Percentiles rank a stretch among this genome's conserved stretches.
These are phyloP conservation scores for Petromus typicus DNA, from an alignment of 2,113 vertebrate species.

Conservation along the genomic window DNA sequence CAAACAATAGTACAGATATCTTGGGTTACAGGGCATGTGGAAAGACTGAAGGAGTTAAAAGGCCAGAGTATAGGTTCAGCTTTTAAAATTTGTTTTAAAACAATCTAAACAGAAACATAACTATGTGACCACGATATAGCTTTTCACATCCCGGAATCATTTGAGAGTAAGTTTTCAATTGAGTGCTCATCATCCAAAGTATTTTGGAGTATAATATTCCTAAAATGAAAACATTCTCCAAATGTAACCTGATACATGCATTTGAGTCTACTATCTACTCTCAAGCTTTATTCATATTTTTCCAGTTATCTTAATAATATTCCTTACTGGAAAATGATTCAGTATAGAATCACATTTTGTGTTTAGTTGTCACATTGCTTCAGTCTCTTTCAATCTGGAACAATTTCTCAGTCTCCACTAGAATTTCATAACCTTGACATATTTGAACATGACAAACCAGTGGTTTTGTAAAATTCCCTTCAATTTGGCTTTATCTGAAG, in stretches of 20 bases:
- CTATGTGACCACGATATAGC: neutral
- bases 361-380: neutral
- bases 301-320: neutral
- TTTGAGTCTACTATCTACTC: neutral
- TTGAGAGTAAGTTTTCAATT: neutral
- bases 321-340: neutral
- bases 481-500: constrained; percentile 5
- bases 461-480: neutral
- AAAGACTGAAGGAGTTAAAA: neutral
- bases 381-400: neutral
- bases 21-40: accelerated
- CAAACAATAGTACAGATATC: neutral
- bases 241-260: neutral
- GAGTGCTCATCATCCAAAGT: neutral
- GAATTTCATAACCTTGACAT: constrained; percentile 9
- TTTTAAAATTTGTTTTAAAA: neutral
- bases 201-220: neutral
- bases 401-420: constrained; percentile 13
- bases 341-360: neutral
- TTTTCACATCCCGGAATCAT: neutral
- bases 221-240: neutral
- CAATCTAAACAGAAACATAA: neutral
- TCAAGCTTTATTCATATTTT: neutral
- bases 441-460: neutral
- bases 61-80: too few species aligned